Conservation (phyloP, 2,797 vertebrate genomes). For the Ptychobarbus kaznakovi region DNA sequence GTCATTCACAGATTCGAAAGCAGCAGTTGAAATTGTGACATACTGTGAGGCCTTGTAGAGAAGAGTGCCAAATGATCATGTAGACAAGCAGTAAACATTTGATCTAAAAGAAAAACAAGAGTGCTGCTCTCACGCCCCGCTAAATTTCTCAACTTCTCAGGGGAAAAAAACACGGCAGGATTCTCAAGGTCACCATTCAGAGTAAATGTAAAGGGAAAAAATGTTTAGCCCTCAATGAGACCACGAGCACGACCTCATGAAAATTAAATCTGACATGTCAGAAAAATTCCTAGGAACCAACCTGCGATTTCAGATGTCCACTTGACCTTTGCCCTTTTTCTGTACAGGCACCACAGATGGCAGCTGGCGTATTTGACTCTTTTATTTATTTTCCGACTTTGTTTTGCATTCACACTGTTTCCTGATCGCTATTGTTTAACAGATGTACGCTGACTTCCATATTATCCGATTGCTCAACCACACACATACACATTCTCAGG, state of each 20-base stretch:
- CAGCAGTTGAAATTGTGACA: slow-evolving; percentile 23
- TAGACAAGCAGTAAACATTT: slow-evolving; percentile 13
- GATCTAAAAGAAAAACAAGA: neutral
- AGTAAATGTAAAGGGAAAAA: slow-evolving; percentile 46
- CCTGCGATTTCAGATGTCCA: slow-evolving; percentile 51
- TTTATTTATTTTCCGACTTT: slow-evolving; percentile 52
- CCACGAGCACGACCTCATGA: slow-evolving; percentile 14
- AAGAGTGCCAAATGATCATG: slow-evolving; percentile 25
- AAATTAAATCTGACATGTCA: slow-evolving; percentile 53
- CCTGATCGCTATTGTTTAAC: slow-evolving; percentile 24
- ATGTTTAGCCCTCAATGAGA: slow-evolving; percentile 30
- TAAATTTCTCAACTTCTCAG: slow-evolving; percentile 10
- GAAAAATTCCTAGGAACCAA: slow-evolving; percentile 45
- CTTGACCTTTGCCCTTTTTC: slow-evolving; percentile 56
- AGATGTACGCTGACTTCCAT: slow-evolving; percentile 45
- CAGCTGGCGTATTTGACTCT: slow-evolving; percentile 60
- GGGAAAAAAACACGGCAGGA: neutral
- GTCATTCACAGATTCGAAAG: slow-evolving; percentile 23
- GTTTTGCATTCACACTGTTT: slow-evolving; percentile 45
- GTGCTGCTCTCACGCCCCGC: neutral
- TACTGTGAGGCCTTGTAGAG: slow-evolving; percentile 10
- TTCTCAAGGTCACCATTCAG: slow-evolving; percentile 46
- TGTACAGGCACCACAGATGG: slow-evolving; percentile 34
- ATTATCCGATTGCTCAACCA: slow-evolving; percentile 24
- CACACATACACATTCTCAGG: slow-evolving; percentile 13